Base-by-base conservation (phyloP, 2,888 invertebrate species). In the Drosophila histrio region DNA sequence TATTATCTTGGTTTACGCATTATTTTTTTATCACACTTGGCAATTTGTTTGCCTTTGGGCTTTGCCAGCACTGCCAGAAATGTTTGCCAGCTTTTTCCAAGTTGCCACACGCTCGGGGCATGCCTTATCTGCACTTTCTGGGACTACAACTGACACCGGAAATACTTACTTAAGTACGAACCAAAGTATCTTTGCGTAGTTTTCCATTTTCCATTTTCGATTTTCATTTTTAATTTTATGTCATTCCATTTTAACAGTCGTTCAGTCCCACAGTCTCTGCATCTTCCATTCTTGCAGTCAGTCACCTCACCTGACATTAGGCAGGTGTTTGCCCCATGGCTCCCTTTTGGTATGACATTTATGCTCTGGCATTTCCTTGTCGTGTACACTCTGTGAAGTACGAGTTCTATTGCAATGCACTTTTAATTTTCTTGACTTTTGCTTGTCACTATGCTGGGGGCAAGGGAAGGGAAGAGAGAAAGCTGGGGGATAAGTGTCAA, bases 1-100 rank as follows among this genome's bases (percentile, higher is more conserved):
- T 82, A 72, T 75, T 63, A 80, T 70, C 49, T 38, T 78, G 79
- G 79, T 54, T 66, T 57, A 59, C 59, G 63, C 41, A 59, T 71
- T 61, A 64, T 53, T 65, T 52, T 79, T 79, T 77, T 79, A 79
- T 83, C 78, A 64, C 80, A 73, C 84, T 67, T 47, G 43, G 50
- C 84, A 80, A 77, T 77, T 70, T 79, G 77, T 79, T 79, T 79
- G 80, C 43, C 43, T 67, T 80, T 83, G 38, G 63, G 84, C 80
- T 70, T 77, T 52, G 24, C 49, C 28, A 39, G 54, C 8, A 41
- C 50, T 57, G 34, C 6, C n/a, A n/a, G 24, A 38, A 56, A 52
- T 65, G 64, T 70, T 64, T 75, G 64, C 54, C 56, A 73, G 60
- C 43, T 41, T 34, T 39, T 24, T 30, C 32, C 38, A 49, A 59